These are phyloP conservation scores for Dermochelys coriacea DNA, from an alignment of 2,797 vertebrate genomes.

Conservation along the genomic window DNA sequence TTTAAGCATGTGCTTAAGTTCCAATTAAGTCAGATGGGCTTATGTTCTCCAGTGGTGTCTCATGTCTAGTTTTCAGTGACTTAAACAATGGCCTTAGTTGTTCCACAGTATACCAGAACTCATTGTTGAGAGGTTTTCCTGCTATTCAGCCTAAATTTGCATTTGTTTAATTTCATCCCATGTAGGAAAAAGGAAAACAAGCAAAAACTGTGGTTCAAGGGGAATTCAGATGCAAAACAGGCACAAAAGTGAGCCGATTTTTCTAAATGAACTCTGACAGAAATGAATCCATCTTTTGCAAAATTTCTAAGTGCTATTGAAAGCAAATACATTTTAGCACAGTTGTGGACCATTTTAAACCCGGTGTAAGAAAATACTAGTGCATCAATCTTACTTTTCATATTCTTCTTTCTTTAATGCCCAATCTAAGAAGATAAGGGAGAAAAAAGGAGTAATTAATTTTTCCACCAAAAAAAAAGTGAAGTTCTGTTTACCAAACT, in stretches of 20 bases:
- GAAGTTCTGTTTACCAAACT: background rate
- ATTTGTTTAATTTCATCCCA: background rate
- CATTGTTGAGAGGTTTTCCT: background rate
- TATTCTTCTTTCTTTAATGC: conserved; percentile 36
- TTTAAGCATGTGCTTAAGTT: background rate
- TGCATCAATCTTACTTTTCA: conserved; percentile 4
- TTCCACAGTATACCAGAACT: background rate
- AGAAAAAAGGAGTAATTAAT: background rate
- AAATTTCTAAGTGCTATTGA: background rate
- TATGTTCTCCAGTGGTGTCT: background rate
- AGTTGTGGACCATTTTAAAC: background rate
- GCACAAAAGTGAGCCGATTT: background rate
- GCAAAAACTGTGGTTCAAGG: background rate
- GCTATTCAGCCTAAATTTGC: background rate
- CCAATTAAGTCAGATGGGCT: background rate
- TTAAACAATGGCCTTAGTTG: background rate
- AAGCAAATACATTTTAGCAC: background rate
- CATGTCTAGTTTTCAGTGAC: background rate
- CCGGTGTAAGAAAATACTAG: background rate
- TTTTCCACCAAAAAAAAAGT: background rate
- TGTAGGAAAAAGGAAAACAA: background rate
- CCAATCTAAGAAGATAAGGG: background rate
- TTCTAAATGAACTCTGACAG: background rate
- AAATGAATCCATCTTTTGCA: background rate
- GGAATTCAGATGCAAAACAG: background rate